Percentiles rank a stretch among this genome's conserved stretches.
phyloP scores from a whole-genome alignment of 2,888 invertebrate genomes.

The Tetramorium bicarinatum region DNA sequence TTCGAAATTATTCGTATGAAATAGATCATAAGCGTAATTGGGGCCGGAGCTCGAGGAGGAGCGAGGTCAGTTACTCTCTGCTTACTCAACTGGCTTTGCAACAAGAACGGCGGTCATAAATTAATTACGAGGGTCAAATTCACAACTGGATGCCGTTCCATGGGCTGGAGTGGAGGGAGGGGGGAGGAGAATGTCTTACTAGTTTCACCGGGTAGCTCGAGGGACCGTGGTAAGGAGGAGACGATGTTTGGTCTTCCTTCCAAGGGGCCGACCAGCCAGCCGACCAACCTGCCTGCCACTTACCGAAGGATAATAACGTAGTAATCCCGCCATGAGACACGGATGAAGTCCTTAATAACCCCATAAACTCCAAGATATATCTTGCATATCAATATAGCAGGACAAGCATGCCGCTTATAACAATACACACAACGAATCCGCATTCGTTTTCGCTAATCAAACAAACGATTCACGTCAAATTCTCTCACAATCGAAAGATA shows the following conservation, averaged over 20 bases:
- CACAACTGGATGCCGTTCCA: conserved; percentile 76
- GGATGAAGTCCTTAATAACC: conserved; percentile 80
- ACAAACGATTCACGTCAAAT: conserved; percentile 43
- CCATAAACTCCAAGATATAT: conserved; percentile 76
- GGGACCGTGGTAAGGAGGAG: conserved; percentile 78
- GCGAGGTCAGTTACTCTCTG: conserved; percentile 69
- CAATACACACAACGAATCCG: conserved; percentile 33
- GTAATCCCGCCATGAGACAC: conserved; percentile 80
- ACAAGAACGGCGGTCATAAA: conserved; percentile 80
- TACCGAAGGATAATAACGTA: conserved; percentile 82
- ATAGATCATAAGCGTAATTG: conserved; percentile 65
- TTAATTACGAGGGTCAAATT: conserved; percentile 84
- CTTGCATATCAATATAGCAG: conserved; percentile 75
- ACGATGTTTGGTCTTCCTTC: conserved; percentile 83
- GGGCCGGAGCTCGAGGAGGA: conserved; percentile 53
- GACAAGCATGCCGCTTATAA: conserved; percentile 45
- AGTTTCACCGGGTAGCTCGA: conserved; percentile 74
- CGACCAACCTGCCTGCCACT: conserved; percentile 82
- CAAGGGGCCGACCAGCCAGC: conserved; percentile 77
- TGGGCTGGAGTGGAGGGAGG: conserved; percentile 62
- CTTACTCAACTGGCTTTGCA: conserved; percentile 64
- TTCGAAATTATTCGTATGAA: conserved; percentile 51
- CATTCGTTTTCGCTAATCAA: conserved; percentile 62
- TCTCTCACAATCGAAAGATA: conserved; percentile 33
- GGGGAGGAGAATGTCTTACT: conserved; percentile 76